phyloP scores from a whole-genome alignment of 2,888 invertebrate genomes.

The Meganola albula region DNA sequence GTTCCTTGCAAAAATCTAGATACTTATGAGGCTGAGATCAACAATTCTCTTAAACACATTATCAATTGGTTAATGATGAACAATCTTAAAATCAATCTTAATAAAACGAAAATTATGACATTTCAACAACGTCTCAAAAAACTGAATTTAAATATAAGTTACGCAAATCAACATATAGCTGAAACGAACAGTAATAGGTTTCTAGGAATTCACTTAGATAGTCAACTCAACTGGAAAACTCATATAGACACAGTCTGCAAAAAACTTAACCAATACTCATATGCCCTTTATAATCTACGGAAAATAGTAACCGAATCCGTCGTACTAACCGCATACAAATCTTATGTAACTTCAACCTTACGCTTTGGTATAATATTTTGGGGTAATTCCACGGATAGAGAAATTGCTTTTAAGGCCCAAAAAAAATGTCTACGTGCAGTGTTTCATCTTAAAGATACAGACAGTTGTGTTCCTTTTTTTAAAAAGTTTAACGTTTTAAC shows the following conservation, averaged over 20 bases:
- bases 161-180: background rate
- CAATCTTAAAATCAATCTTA: background rate
- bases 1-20: background rate
- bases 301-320: background rate
- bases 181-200: background rate
- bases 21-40: background rate
- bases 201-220: background rate
- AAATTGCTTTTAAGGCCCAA: slow-evolving; percentile 1
- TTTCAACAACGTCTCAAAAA: background rate
- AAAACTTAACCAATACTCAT: background rate
- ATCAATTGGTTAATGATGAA: background rate
- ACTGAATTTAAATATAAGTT: background rate
- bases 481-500: slow-evolving; percentile 7
- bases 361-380: no score
- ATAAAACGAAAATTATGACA: background rate
- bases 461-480: slow-evolving; percentile 13
- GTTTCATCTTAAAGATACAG: slow-evolving; percentile 3
- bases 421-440: slow-evolving; percentile 17
- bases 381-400: background rate
- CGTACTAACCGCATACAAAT: background rate
- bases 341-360: no score
- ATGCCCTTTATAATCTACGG: background rate
- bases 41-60: background rate
- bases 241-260: background rate
- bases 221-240: background rate